Conservation (phyloP, 2,797 vertebrate species). For the Erithacus rubecula region DNA sequence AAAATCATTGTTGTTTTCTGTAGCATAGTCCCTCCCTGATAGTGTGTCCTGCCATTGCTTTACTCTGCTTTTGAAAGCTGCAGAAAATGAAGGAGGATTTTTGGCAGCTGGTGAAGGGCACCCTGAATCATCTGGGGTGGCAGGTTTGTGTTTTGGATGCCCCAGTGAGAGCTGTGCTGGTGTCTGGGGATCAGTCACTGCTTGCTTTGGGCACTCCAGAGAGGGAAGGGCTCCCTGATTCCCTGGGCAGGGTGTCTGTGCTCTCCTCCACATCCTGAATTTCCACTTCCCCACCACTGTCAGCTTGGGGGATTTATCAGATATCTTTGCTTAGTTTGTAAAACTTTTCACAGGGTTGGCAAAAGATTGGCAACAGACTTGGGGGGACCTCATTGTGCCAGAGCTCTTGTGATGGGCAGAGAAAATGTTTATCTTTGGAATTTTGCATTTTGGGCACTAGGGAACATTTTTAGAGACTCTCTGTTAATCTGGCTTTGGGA, state of each 20-base stretch:
- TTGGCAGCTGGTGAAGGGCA: background rate
- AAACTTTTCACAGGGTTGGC: background rate
- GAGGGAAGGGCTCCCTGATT: accelerated
- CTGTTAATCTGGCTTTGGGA: background rate
- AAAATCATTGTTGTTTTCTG: background rate
- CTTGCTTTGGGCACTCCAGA: background rate
- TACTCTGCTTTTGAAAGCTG: background rate
- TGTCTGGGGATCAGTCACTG: accelerated
- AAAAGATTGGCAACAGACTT: background rate
- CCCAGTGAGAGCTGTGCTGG: background rate
- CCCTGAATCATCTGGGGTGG: background rate
- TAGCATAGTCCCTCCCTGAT: background rate
- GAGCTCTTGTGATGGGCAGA: background rate
- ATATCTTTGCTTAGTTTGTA: background rate
- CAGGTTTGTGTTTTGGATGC: background rate
- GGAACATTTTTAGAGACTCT: background rate
- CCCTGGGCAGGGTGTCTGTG: accelerated
- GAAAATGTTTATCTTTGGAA: background rate
- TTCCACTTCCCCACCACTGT: accelerated
- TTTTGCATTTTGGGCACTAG: background rate
- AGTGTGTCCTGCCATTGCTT: background rate
- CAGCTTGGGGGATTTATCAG: background rate
- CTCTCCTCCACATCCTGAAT: background rate
- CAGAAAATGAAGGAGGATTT: background rate
- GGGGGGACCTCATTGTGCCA: accelerated